Base-by-base conservation (phyloP, 2,888 invertebrate species). In the Lasius fuliginosus region DNA sequence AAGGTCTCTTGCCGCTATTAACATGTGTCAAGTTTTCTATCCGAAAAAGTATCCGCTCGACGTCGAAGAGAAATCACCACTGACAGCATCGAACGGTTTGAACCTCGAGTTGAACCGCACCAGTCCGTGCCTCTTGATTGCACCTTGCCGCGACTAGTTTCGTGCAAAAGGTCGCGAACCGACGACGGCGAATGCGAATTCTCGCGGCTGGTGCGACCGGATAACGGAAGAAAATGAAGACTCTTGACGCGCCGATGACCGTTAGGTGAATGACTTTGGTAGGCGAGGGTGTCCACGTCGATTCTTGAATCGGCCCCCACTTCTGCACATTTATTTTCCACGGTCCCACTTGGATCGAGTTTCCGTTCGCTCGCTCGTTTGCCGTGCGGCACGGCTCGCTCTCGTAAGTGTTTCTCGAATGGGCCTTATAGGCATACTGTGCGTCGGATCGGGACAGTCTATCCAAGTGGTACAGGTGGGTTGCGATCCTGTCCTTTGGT, bases 211-310 rank as follows among this genome's bases (percentile, higher is more conserved):
- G 62, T 56, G 67, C 58, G 33, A 69, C 79, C 88, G 88, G 83
- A 71, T 89, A 86, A 90, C 90, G 87, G 81, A 85, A 88, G 83
- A 85, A 85, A 88, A 87, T 71, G 89, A 86, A 85, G 88, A 90
- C 89, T 90, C 91, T 91, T 92, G 92, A 91, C 91, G 90, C 92
- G 91, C 76, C 92, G 93, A 92, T 93, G 93, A 93, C 93, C 93
- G 93, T 92, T 92, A 92, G 93, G 93, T 93, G 93, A 93, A 93
- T 93, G 93, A 93, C 93, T 93, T 92, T 89, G 90, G 88, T 88
- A 87, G 90, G 91, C 89, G 92, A 93, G 91, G 92, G 92, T 92
- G 93, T 92, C 88, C 89, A 91, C 91, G 89, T 89, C 90, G 90
- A 92, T 93, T 93, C 90, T 92, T 90, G 88, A 92, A 92, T 92